Evolutionary conservation across 2,888 invertebrate genomes (phyloP), one percentile per base, ranked within the genome.

Genomic region (Hydriomena furcata): DNA sequence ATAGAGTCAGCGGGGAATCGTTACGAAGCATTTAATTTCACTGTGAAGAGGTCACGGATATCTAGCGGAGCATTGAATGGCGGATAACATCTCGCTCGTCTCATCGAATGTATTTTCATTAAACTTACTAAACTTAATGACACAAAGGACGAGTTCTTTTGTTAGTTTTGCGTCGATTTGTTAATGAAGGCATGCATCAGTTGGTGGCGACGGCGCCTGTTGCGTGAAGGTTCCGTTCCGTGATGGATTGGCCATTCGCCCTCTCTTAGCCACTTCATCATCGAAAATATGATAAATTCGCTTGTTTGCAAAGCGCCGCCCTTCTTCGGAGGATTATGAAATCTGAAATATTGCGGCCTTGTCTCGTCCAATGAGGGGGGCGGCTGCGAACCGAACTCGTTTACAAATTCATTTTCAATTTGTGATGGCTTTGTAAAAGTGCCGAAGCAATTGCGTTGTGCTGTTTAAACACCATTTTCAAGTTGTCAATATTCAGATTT

Each of bases 181-280:
- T n/a, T n/a, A n/a, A n/a, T n/a, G n/a, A n/a, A n/a, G n/a, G n/a
- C n/a, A n/a, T n/a, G n/a, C n/a, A n/a, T n/a, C n/a, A n/a, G 4
- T 2, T 1, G 32, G 24, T 31, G 25, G 13, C 11, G 10, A 24
- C 1, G 8, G 40, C 31, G n/a, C n/a, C 6, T 11, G 37, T 43
- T 32, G 49, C 36, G 24, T 21, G 28, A 5, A 5, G 20, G 8
- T 5, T 17, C 8, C 5, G 40, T 37, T 41, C 38, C 23, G 40
- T 68, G 68, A 73, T 68, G 61, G 66, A 68, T 68, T 55, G 30
- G 38, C 56, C 61, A 46, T 60, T 65, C 60, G 50, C 37, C 58
- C 48, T 35, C 31, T n/a, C 41, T n/a, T n/a, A n/a, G 51, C 37
- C 55, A 52, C 62, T 66, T 62, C 62, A 66, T 68, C 65, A 67